Evolutionary conservation across 2,113 vertebrate genomes (phyloP).

Genomic region (Xiphophorus couchianus): DNA sequence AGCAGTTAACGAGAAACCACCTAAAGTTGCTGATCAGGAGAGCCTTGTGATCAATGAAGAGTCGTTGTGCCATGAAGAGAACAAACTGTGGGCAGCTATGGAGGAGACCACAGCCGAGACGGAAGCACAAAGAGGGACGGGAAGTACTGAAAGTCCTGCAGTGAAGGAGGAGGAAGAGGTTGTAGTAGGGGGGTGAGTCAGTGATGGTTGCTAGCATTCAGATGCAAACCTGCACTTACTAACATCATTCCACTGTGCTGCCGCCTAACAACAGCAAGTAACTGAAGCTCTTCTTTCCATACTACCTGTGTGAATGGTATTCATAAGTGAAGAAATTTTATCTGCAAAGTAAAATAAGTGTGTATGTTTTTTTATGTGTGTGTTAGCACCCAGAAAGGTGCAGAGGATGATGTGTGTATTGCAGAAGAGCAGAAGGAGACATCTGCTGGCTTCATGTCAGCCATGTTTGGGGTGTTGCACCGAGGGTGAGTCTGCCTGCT

Average conservation of each 20-base stretch:
- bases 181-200: conserved; percentile 70
- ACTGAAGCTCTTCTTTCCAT: conserved; percentile 28
- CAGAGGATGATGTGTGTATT: conserved; percentile 49
- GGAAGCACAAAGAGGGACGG: conserved; percentile 20
- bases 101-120: conserved; percentile 59
- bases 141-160: conserved; percentile 29
- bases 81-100: conserved; percentile 68
- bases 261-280: conserved; percentile 25
- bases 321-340: conserved; percentile 4
- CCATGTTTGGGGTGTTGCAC: conserved; percentile 60
- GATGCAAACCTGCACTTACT: conserved; percentile 3
- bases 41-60: conserved; percentile 31
- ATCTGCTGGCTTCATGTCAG: conserved; percentile 59
- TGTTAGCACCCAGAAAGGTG: conserved; percentile 32
- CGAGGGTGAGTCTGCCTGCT: conserved; percentile 65
- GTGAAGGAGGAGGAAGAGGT: conserved; percentile 42
- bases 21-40: conserved; percentile 18
- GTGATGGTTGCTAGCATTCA: conserved; percentile 26
- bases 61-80: conserved; percentile 51
- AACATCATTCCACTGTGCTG: conserved; percentile 14
- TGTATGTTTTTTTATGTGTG: conserved; percentile 24
- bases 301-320: neutral
- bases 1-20: conserved; percentile 26
- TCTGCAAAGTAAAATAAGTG: conserved; percentile 13
- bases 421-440: conserved; percentile 44